These are phyloP conservation scores for Drosophila triauraria DNA, from an alignment of 1,140 invertebrate genomes.

Conservation along the genomic window DNA sequence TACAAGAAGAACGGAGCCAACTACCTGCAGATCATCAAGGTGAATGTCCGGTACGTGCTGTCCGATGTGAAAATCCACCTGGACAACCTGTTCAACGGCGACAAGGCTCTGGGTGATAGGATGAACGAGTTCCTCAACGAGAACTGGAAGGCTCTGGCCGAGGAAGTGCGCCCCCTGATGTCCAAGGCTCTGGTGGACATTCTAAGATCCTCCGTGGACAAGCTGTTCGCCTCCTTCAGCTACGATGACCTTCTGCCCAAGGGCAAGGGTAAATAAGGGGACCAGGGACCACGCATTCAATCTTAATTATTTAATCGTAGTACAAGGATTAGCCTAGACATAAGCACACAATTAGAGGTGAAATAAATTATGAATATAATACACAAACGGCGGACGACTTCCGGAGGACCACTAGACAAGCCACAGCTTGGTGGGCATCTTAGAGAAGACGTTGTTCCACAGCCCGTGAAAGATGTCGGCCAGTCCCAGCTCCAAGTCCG, in stretches of 20 bases:
- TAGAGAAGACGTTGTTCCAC: conserved; percentile 91
- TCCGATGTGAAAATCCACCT: conserved; percentile 87
- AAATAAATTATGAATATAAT: conserved; percentile 70
- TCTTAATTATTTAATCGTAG: conserved; percentile 48
- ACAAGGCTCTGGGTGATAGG: conserved; percentile 87
- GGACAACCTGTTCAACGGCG: conserved; percentile 90
- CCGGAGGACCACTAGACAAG: conserved; percentile 81
- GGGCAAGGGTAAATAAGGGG: conserved; percentile 2
- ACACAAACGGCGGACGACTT: conserved; percentile 4
- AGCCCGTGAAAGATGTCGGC: conserved; percentile 92
- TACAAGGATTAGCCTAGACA: conserved; percentile 40
- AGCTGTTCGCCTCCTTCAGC: conserved; percentile 78
- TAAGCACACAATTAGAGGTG: conserved; percentile 39
- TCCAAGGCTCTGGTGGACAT: conserved; percentile 86
- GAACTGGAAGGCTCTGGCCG: conserved; percentile 87
- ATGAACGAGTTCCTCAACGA: conserved; percentile 88
- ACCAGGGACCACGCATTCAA: conserved; percentile 5
- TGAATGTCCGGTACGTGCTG: conserved; percentile 88
- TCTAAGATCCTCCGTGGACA: conserved; percentile 87
- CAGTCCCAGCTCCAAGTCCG: conserved; percentile 90
- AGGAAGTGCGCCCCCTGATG: conserved; percentile 87
- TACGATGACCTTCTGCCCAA: conserved; percentile 75
- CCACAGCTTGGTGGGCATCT: conserved; percentile 92
- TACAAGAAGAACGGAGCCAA: conserved; percentile 83
- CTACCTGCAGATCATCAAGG: conserved; percentile 87